Conservation (phyloP, 2,113 vertebrate species). For the Stigmatopora nigra region DNA sequence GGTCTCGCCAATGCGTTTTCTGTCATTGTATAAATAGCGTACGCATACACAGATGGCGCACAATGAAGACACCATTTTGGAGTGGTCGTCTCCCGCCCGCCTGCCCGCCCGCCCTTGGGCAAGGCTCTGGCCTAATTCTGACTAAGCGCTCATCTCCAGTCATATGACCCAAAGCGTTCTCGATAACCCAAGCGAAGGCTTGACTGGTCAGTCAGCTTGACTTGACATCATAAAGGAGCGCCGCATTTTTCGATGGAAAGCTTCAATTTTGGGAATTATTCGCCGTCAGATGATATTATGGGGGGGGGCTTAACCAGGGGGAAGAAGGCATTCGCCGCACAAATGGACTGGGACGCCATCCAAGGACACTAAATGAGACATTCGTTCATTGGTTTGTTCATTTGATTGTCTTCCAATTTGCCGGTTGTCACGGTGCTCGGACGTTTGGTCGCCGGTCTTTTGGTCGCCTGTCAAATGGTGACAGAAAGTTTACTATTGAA, state of each 20-base stretch:
- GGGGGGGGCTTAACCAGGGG: constrained; percentile 17
- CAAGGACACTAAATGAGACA: too few species aligned
- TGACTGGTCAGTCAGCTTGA: constrained; percentile 15
- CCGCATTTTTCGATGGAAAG: neutral
- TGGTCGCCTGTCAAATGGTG: too few species aligned
- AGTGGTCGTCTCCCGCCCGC: constrained; percentile 48
- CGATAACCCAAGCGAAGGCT: constrained; percentile 24
- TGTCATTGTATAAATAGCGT: neutral
- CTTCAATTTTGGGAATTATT: constrained; percentile 18
- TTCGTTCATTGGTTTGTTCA: too few species aligned
- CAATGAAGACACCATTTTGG: constrained; percentile 48
- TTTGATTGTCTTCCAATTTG: too few species aligned
- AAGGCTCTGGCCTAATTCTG: constrained; percentile 55
- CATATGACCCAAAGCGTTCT: constrained; percentile 47
- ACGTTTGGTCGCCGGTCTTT: too few species aligned
- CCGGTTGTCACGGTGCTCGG: too few species aligned
- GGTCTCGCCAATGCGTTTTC: constrained; percentile 13
- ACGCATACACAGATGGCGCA: constrained; percentile 39
- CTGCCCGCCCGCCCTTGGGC: constrained; percentile 55
- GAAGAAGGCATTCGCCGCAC: neutral
- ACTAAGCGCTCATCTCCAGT: constrained; percentile 45
- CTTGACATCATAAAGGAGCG: constrained; percentile 13
- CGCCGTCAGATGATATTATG: constrained; percentile 20
- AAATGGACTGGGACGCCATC: neutral
- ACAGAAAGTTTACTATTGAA: too few species aligned